Percentiles rank a stretch among this genome's conserved stretches.
phyloP scores from a whole-genome alignment of 37 sponge, comb jelly and placozoan species.

The Axinella damicornis region DNA sequence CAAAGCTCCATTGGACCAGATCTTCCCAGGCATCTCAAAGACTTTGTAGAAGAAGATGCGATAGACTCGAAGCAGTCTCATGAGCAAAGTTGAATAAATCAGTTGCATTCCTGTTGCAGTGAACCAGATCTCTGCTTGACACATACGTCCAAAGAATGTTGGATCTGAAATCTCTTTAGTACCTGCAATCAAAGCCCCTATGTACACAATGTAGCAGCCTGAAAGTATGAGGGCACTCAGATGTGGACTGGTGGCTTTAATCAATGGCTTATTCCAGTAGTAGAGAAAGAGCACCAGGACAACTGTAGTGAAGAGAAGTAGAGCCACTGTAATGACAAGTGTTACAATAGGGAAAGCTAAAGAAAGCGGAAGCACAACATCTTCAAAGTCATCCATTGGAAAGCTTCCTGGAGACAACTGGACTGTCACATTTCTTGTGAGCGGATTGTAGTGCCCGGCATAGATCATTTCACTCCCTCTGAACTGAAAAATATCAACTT shows the following conservation, averaged over 20 bases:
- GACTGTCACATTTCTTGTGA: too few relatives aligned
- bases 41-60: constrained; percentile 22
- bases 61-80: constrained; percentile 29
- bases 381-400: too few relatives aligned
- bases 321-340: not conserved
- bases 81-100: constrained; percentile 28
- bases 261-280: constrained; percentile 8
- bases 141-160: constrained; percentile 8
- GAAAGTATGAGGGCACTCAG: constrained; percentile 40
- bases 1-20: constrained; percentile 19
- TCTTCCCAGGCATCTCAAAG: constrained; percentile 3
- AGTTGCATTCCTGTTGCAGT: constrained; percentile 23
- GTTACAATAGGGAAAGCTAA: not conserved
- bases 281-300: constrained; percentile 16
- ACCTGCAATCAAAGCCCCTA: constrained; percentile 1
- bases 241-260: constrained; percentile 56
- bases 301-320: constrained; percentile 5
- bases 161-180: not conserved
- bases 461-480: not conserved
- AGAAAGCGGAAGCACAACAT: too few relatives aligned
- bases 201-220: constrained; percentile 31
- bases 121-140: constrained; percentile 22
- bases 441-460: not conserved
- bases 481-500: constrained; percentile 16
- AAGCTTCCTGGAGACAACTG: too few relatives aligned